Base-by-base conservation (phyloP, 1,140 invertebrate genomes). In the Diploscapter pachys region DNA sequence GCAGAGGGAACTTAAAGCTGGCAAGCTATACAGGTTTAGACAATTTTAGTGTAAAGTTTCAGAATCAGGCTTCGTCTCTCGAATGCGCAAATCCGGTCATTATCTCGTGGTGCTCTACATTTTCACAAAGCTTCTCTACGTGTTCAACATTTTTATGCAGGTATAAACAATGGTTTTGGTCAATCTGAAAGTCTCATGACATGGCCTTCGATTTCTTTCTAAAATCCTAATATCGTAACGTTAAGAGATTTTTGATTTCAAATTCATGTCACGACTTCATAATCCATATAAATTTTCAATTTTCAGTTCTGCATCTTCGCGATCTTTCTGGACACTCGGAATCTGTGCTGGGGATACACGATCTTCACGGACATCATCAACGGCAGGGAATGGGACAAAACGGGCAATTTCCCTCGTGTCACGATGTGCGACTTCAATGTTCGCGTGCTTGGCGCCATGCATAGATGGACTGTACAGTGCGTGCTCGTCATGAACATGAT, bases 401-500 rank as follows among this genome's bases (percentile, higher is more conserved):
- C 81, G 74, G 85, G 77, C 77, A 83, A 77, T 78, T 86, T 87
- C 78, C 87, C 87, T 5, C 80, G 87, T n/a, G 85, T 89, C n/a
- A 89, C 88, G 0, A 80, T 88, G 66, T 89, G 88, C 70, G 83
- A 85, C 59, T 88, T 88, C 81, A 83, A 88, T 68, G 87, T 81
- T 8, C 84, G 82, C 6, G 84, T 84, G 9, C 74, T 84, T 8
- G 82, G 85, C 9, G 83, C 85, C 59, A 79, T 86, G 49, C 84
- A 86, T 73, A 65, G 84, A 48, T 83, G 83, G 75, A 81, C 86
- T 11, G 80, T 87, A 5, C 87, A 87, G 76, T 87, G 86, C 73
- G 87, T 87, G n/a, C 79, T 87, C n/a, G 85, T 86, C 78, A 86
- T 94, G 73, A 95, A 93, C 87, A 94, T 95, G 85, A 92, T 95